Conservation (phyloP, 2,888 invertebrate species). For the Epinotia brunnichana region DNA sequence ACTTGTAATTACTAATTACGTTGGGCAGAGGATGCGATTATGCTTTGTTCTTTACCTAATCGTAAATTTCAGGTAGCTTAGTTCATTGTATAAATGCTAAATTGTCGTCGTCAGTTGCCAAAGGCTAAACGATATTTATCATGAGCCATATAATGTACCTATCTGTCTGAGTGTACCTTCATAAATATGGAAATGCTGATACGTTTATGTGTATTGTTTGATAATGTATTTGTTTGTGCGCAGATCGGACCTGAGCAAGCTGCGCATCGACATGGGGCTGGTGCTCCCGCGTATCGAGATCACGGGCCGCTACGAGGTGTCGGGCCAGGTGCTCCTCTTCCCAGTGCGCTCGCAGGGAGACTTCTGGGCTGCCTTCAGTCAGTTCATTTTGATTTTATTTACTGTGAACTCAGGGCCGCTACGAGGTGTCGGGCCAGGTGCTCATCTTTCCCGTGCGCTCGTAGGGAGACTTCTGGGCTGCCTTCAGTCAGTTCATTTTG, state of each 20-base stretch:
- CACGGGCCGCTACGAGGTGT: conserved; percentile 89
- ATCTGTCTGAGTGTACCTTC: too few species aligned
- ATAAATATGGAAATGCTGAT: not conserved
- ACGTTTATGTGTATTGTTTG: too few species aligned
- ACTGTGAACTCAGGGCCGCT: conserved; percentile 78
- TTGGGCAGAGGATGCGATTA: not conserved
- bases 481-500: conserved; percentile 83
- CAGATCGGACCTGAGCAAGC: conserved; percentile 85
- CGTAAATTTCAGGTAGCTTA: not conserved
- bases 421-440: conserved; percentile 90
- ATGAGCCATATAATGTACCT: not conserved
- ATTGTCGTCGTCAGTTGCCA: not conserved
- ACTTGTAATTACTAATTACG: conserved; percentile 20
- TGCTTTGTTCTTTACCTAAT: conserved; percentile 10
- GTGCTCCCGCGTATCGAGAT: conserved; percentile 88
- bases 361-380: conserved; percentile 91
- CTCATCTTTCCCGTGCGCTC: conserved; percentile 90
- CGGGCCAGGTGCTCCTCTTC: conserved; percentile 89
- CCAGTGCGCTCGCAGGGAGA: conserved; percentile 91
- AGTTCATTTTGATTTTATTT: not conserved
- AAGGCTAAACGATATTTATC: not conserved
- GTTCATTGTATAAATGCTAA: conserved; percentile 36
- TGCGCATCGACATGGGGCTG: conserved; percentile 85
- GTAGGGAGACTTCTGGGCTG: conserved; percentile 91
- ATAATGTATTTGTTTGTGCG: conserved; percentile 41